These are phyloP conservation scores for Heliconius ethilla DNA, from an alignment of 2,888 invertebrate genomes.

Conservation along the genomic window DNA sequence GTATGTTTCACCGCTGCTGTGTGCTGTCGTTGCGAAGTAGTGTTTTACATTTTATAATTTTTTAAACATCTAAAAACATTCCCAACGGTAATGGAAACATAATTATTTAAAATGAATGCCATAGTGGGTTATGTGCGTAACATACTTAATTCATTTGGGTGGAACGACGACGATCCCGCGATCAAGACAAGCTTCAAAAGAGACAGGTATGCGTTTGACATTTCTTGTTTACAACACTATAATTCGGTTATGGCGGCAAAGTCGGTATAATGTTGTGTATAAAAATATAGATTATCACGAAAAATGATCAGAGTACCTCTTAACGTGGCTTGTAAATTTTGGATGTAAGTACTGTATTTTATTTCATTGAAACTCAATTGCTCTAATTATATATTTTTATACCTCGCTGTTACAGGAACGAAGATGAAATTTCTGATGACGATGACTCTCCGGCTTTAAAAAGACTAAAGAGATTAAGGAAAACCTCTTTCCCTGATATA, in stretches of 20 bases:
- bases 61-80: constrained; percentile 48
- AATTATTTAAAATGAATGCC: constrained; percentile 71
- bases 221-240: constrained; percentile 74
- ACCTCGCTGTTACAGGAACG: constrained; percentile 61
- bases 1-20: constrained; percentile 40
- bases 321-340: constrained; percentile 69
- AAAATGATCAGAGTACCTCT: constrained; percentile 66
- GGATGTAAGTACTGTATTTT: constrained; percentile 60
- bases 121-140: constrained; percentile 71
- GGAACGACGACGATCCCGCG: constrained; percentile 62
- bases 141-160: constrained; percentile 59
- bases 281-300: constrained; percentile 39
- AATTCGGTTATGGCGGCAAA: constrained; percentile 78
- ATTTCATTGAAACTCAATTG: background rate
- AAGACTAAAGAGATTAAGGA: constrained; percentile 65
- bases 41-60: constrained; percentile 40
- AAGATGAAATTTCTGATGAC: constrained; percentile 70
- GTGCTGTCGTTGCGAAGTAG: constrained; percentile 43
- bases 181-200: constrained; percentile 70
- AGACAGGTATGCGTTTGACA: constrained; percentile 73
- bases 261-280: constrained; percentile 54
- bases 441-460: constrained; percentile 72
- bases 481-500: constrained; percentile 64
- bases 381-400: constrained; percentile 35
- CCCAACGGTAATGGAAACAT: constrained; percentile 68